Evolutionary conservation across 2,888 invertebrate species (phyloP).

Genomic region (Ormyrus thymus): DNA sequence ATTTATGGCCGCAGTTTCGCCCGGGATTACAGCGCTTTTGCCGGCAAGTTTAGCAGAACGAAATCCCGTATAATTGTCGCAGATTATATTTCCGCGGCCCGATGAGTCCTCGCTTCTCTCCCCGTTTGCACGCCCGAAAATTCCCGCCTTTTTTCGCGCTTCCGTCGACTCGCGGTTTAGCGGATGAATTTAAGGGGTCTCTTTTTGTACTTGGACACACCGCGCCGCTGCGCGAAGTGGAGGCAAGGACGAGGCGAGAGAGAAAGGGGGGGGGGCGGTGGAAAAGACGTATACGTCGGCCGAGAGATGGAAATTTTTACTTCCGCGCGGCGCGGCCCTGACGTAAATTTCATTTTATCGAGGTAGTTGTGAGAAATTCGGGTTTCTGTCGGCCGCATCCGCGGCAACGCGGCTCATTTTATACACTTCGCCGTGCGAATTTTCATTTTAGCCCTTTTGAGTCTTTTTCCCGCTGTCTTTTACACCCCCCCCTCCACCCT

Average conservation of each 20-base stretch:
- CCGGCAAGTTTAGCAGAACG: conserved; percentile 7
- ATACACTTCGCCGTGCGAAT: background rate
- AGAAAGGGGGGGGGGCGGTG: too few relatives aligned
- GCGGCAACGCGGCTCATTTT: conserved; percentile 4
- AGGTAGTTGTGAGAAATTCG: background rate
- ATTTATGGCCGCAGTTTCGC: conserved; percentile 24
- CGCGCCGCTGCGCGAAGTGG: too few relatives aligned
- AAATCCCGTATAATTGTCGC: conserved; percentile 24
- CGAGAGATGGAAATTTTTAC: background rate
- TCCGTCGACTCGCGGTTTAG: background rate
- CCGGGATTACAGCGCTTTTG: background rate
- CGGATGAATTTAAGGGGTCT: background rate
- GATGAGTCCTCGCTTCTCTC: background rate
- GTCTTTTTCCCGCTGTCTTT: too few relatives aligned
- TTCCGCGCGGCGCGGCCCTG: too few relatives aligned
- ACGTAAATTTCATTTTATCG: conserved; percentile 23
- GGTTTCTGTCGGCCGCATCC: background rate
- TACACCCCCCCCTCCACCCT: too few relatives aligned
- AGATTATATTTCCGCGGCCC: conserved; percentile 2
- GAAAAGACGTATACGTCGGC: background rate
- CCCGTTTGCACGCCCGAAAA: too few relatives aligned
- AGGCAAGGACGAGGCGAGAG: too few relatives aligned
- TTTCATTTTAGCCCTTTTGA: background rate
- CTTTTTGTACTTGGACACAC: background rate
- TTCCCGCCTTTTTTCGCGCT: too few relatives aligned